Evolutionary conservation across 92 coral and sea anemone genomes (phyloP).

Genomic region (Phenganax marumi): DNA sequence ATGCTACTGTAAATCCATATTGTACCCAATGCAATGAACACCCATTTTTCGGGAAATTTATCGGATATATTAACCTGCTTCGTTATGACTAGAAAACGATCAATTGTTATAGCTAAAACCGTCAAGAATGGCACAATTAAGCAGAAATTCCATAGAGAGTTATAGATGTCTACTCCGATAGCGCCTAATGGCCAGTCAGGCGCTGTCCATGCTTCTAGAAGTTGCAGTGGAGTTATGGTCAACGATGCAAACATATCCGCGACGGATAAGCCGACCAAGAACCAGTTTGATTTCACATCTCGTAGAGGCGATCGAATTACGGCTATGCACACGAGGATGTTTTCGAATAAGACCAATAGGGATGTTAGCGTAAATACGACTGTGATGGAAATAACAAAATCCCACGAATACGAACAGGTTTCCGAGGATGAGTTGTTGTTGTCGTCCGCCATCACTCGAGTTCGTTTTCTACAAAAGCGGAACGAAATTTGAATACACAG

Average conservation of each 20-base stretch:
- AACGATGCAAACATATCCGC: conserved; percentile 59
- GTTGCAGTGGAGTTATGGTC: conserved; percentile 58
- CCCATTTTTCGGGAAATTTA: conserved; percentile 1
- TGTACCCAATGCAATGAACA: background rate
- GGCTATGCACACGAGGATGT: conserved; percentile 23
- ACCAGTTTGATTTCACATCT: conserved; percentile 21
- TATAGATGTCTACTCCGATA: conserved; percentile 45
- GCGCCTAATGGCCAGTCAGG: conserved; percentile 66
- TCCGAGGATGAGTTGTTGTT: background rate
- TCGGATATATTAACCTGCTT: background rate
- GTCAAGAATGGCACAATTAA: conserved; percentile 56
- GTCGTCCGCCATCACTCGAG: background rate
- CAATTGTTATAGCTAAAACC: conserved; percentile 53
- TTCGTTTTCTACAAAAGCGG: too few species aligned
- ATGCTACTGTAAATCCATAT: conserved; percentile 40
- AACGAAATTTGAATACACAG: too few species aligned
- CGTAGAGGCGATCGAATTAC: conserved; percentile 25
- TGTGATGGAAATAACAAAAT: conserved; percentile 19
- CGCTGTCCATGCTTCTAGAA: conserved; percentile 53
- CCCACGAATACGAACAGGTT: conserved; percentile 19
- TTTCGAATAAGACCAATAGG: conserved; percentile 27
- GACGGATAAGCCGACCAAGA: conserved; percentile 49
- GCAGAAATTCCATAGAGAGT: conserved; percentile 57
- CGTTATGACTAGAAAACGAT: conserved; percentile 58
- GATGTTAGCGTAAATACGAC: conserved; percentile 20